Evolutionary conservation across 2,888 invertebrate genomes (phyloP), one percentile per base, ranked within the genome.

Genomic region (Epinotia brunnichana): DNA sequence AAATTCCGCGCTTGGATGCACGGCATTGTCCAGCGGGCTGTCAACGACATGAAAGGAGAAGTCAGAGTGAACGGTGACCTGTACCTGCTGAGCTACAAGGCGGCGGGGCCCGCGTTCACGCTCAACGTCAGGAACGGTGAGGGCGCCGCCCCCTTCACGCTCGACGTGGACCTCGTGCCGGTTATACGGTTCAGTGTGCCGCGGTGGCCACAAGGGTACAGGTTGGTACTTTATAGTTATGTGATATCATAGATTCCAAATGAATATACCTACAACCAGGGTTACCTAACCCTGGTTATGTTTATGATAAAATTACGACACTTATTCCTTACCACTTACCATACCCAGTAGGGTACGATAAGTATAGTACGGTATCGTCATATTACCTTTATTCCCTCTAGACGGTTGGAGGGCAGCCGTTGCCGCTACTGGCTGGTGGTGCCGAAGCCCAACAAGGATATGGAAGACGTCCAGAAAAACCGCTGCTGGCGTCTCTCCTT

Each of bases 81-180:
- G 2, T 92, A 91, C 70, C 64, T 88, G 77, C 78, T 92, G 48
- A 85, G 75, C 2, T 85, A 89, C 69, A 87, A 78, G 63, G 91
- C 93, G 76, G 86, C 90, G 0, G 94, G 94, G 0, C 95, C 95
- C 0, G 95, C 95, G 3, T 94, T 94, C 77, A 95, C 94, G 0
- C 76, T 95, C 5, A 86, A 85, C 71, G 79, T 95, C 15, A 75
- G 82, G n/a, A 88, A 87, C 53, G 79, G 75, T 0, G 76, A 76
- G 3, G 80, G 81, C 2, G 81, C 78, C 2, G 80, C 83, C 4
- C 76, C 83, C 19, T 87, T 90, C 57, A 74, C 75, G 0, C 83
- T 95, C 74, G 87, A 90, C 69, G 89, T 95, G 0, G 95, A 95
- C 76, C 78, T 95, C 59, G 95, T 94, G 51, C 94, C 94, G 0